These are phyloP conservation scores for Pollicipes pollicipes DNA, from an alignment of 1,140 invertebrate species.

Conservation along the genomic window DNA sequence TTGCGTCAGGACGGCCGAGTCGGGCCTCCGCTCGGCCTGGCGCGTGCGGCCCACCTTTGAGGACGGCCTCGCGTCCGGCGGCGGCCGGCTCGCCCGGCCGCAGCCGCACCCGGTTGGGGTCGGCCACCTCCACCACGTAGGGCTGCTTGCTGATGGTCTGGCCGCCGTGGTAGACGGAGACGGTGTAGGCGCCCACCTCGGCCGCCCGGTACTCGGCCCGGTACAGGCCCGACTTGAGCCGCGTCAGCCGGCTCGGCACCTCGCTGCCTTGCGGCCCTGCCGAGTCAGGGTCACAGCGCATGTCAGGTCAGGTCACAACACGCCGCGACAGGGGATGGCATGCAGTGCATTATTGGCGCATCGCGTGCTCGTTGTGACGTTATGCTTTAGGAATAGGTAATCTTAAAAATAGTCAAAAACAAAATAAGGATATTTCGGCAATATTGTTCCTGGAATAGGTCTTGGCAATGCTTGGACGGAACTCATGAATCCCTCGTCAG, in stretches of 20 bases:
- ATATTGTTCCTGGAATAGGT: too few species aligned
- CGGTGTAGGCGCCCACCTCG: conserved; percentile 39
- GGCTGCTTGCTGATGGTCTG: conserved; percentile 39
- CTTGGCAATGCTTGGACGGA: too few species aligned
- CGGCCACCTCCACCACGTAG: conserved; percentile 60
- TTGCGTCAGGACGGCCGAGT: too few species aligned
- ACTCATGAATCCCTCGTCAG: too few species aligned
- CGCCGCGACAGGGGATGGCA: too few species aligned
- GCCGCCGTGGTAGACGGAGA: conserved; percentile 33
- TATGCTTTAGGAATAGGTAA: too few species aligned
- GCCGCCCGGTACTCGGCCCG: conserved; percentile 32
- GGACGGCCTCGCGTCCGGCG: neutral
- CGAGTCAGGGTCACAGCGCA: conserved; percentile 13
- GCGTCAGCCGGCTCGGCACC: conserved; percentile 28
- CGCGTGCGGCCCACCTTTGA: conserved; percentile 1
- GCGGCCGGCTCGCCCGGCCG: conserved; percentile 51
- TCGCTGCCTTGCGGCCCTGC: conserved; percentile 39
- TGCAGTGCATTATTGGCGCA: too few species aligned
- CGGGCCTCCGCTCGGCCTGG: too few species aligned
- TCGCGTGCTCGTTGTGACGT: too few species aligned
- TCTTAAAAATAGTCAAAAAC: too few species aligned
- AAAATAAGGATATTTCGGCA: too few species aligned
- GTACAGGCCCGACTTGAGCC: conserved; percentile 31
- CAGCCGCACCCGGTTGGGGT: conserved; percentile 61
- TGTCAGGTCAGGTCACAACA: too few species aligned